Conservation (phyloP, 2,888 invertebrate genomes). For the Aspidiotus destructor region DNA sequence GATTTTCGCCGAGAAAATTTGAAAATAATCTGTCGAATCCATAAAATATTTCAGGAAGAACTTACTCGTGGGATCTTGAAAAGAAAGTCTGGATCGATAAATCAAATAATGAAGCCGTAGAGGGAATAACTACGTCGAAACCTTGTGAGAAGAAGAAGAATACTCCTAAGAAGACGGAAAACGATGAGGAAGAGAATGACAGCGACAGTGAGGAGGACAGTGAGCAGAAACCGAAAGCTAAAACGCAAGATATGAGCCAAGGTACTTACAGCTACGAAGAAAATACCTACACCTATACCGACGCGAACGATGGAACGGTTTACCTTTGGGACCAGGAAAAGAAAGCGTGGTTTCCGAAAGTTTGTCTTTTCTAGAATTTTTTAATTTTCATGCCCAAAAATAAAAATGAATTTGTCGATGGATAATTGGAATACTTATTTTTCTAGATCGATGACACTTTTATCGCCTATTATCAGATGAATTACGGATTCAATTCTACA, state of each 20-base stretch:
- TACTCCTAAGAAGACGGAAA: conserved; percentile 29
- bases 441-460: conserved; percentile 61
- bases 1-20: background rate
- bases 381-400: conserved; percentile 6
- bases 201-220: conserved; percentile 37
- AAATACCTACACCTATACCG: conserved; percentile 69
- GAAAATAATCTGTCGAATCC: conserved; percentile 7
- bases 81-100: conserved; percentile 52
- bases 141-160: background rate
- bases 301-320: conserved; percentile 71
- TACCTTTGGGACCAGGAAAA: conserved; percentile 86
- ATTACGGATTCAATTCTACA: conserved; percentile 61
- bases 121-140: background rate
- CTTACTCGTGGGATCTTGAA: conserved; percentile 52
- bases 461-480: conserved; percentile 90
- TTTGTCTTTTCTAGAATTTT: conserved; percentile 37
- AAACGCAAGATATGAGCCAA: conserved; percentile 39
- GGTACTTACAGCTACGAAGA: conserved; percentile 60
- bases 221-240: conserved; percentile 36
- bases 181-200: conserved; percentile 37
- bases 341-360: conserved; percentile 92
- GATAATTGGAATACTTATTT: background rate
- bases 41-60: conserved; percentile 38
- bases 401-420: background rate
- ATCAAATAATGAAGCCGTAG: conserved; percentile 2